A percentile compares a stretch with the other conserved stretches of the same genome.
These are phyloP conservation scores for Callipepla californica DNA, from an alignment of 2,113 vertebrate species.

Conservation along the genomic window DNA sequence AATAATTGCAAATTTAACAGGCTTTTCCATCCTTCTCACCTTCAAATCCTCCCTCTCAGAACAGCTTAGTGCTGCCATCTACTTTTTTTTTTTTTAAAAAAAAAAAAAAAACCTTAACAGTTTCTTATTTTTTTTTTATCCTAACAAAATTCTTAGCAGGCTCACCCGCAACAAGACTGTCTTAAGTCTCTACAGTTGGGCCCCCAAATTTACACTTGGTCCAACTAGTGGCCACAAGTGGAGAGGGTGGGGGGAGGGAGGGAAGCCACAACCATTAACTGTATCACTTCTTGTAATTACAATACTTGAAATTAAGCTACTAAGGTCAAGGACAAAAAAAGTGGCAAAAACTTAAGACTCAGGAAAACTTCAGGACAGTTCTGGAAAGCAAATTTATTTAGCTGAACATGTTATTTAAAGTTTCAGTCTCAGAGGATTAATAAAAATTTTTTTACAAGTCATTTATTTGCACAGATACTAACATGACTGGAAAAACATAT, in stretches of 20 bases:
- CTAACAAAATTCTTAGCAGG: neutral
- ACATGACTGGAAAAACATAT: neutral
- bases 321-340: neutral
- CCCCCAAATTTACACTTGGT: neutral
- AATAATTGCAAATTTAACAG: slow-evolving; percentile 64
- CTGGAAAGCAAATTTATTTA: slow-evolving; percentile 1
- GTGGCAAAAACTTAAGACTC: neutral
- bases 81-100: neutral
- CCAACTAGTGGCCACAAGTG: neutral
- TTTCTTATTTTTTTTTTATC: neutral
- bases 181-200: neutral
- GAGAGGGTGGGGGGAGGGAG: neutral
- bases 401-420: neutral
- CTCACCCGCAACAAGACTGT: neutral
- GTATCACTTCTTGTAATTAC: neutral
- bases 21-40: slow-evolving; percentile 53
- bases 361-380: neutral
- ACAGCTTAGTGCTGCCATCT: slow-evolving; percentile 64
- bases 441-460: slow-evolving; percentile 41
- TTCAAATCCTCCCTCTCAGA: slow-evolving; percentile 39
- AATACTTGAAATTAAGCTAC: neutral
- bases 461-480: slow-evolving; percentile 53
- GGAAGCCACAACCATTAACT: neutral
- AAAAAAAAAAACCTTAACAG: neutral
- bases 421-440: slow-evolving; percentile 22